Evolutionary conservation across 2,888 invertebrate genomes (phyloP), one percentile per base, ranked within the genome.

Genomic region (Mactromeris polynyma): DNA sequence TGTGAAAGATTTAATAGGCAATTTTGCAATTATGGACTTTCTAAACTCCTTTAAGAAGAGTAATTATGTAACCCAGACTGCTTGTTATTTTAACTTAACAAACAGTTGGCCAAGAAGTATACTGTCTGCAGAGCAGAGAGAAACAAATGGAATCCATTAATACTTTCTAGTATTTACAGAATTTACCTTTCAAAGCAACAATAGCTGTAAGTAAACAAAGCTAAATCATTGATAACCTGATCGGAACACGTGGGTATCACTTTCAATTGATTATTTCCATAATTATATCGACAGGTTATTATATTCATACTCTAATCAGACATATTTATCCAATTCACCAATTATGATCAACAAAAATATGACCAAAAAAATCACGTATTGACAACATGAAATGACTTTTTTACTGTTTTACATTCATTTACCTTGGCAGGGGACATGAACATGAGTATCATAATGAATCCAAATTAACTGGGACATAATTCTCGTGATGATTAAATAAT

Each of bases 211-310:
- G 73, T 33, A 73, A 31, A 69, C 69, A 69, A 31, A 36, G 33
- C 73, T 73, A 26, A 73, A 36, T 33, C 73, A 73, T 33, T 73
- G 36, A 73, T 36, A 73, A 73, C 17, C 73, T 11, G 73, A 73
- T 19, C 1, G 33, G 19, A 73, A 73, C 26, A 33, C 73, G 17
- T 17, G 73, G 33, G 19, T 17, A 73, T 73, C 73, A 6, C 31
- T 73, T 73, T 73, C 33, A 73, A 73, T 73, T 19, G 36, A 73
- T 73, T 73, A 26, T 36, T 73, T 73, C 36, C 4, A 36, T 73
- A 73, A 33, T 73, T 17, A 73, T 4, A 19, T 14, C 17, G 73
- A 33, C 73, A 73, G 73, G 33, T 33, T 17, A 73, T 73, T 73
- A 4, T 36, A 14, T 73, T 73, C 36, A 73, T 73, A 11, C 26